Percentiles rank a stretch among this genome's conserved stretches.
phyloP scores from a whole-genome alignment of 2,113 vertebrate species.

The Edolisoma coerulescens region DNA sequence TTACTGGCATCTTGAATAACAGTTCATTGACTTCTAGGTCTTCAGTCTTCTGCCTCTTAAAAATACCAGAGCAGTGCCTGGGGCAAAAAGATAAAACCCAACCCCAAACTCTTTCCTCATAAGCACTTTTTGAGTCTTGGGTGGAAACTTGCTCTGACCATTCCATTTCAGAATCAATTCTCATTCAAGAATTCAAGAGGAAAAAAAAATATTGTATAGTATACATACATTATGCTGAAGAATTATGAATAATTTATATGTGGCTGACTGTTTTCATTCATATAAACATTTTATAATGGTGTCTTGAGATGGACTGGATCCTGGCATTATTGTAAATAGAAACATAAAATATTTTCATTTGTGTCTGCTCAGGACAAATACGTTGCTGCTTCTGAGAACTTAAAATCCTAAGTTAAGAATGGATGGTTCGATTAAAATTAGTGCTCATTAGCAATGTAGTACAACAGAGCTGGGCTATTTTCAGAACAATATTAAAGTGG shows the following conservation, averaged over 20 bases:
- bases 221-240: neutral
- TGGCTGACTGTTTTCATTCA: neutral
- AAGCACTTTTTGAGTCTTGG: neutral
- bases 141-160: neutral
- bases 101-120: neutral
- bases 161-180: neutral
- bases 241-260: neutral
- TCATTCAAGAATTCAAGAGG: neutral
- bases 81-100: neutral
- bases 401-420: neutral
- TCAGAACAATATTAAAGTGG: neutral
- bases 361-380: neutral
- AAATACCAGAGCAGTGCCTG: neutral
- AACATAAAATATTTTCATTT: neutral
- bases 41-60: neutral
- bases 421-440: neutral
- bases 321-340: neutral
- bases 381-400: neutral
- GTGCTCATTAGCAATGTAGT: neutral
- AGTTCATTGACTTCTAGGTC: neutral
- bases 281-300: neutral
- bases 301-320: neutral
- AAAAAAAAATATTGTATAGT: neutral
- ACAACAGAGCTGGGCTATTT: neutral
- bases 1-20: neutral